These are phyloP conservation scores for Plecotus auritus DNA, from an alignment of 2,113 vertebrate species.

Conservation along the genomic window DNA sequence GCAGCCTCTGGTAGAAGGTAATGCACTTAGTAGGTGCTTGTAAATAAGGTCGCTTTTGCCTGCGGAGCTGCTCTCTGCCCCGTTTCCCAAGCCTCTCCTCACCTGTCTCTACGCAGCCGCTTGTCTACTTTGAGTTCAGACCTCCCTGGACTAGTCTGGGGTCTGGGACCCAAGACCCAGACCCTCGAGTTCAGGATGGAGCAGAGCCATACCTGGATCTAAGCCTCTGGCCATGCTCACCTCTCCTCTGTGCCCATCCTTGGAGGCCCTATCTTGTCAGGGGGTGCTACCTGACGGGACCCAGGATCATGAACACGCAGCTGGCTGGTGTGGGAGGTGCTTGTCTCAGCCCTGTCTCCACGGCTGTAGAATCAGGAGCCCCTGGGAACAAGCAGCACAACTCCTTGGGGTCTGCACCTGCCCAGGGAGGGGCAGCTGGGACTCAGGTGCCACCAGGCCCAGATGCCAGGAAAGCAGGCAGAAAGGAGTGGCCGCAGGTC, in stretches of 20 bases:
- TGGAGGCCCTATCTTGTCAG: not conserved
- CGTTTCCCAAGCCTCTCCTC: not conserved
- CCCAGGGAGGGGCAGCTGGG: not conserved
- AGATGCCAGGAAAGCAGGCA: not conserved
- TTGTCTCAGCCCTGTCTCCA: not conserved
- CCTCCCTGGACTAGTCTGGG: not conserved
- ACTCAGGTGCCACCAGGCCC: not conserved
- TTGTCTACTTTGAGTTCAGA: not conserved
- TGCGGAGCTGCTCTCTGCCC: not conserved
- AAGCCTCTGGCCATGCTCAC: not conserved
- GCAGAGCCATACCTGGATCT: not conserved
- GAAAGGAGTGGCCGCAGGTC: not conserved
- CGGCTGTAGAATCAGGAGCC: not conserved
- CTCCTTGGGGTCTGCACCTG: conserved; percentile 20
- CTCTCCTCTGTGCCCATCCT: not conserved
- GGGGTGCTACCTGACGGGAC: not conserved
- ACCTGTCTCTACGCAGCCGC: not conserved
- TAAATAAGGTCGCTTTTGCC: not conserved
- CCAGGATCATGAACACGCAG: fast-evolving
- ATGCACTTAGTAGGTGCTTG: not conserved
- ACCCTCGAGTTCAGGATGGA: not conserved
- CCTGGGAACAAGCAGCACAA: not conserved
- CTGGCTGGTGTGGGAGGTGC: not conserved
- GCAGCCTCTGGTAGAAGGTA: not conserved
- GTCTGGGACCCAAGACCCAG: not conserved